Evolutionary conservation across 2,797 vertebrate genomes (phyloP).

Genomic region (Amphiprion clarkii): DNA sequence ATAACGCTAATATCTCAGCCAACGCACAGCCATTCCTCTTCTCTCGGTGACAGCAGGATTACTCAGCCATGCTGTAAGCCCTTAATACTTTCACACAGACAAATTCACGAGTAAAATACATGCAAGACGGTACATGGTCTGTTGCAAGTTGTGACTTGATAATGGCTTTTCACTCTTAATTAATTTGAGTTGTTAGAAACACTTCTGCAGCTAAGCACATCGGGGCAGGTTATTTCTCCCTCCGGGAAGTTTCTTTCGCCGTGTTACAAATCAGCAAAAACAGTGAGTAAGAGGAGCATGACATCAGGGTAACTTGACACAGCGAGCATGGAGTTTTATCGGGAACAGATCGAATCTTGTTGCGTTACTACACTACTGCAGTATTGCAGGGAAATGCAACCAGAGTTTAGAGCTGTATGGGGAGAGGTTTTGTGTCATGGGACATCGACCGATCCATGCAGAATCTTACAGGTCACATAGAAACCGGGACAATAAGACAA

Average conservation of each 20-base stretch:
- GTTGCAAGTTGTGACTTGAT: conserved; percentile 50
- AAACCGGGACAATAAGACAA: too few species aligned
- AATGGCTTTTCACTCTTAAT: conserved; percentile 56
- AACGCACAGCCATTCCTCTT: conserved; percentile 65
- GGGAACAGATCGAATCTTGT: conserved; percentile 60
- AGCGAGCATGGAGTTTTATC: conserved; percentile 41
- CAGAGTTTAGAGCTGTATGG: conserved; percentile 31
- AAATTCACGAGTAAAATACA: conserved; percentile 58
- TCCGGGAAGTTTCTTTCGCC: conserved; percentile 44
- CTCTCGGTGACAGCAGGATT: conserved; percentile 71
- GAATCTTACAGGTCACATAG: conserved; percentile 29
- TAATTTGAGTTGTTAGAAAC: conserved; percentile 60
- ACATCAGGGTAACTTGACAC: conserved; percentile 64
- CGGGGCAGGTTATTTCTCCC: conserved; percentile 35
- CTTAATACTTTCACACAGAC: conserved; percentile 62
- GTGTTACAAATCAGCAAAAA: conserved; percentile 27
- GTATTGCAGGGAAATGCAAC: conserved; percentile 46
- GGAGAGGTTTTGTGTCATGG: conserved; percentile 54
- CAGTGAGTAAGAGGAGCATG: conserved; percentile 41
- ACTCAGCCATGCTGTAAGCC: conserved; percentile 61
- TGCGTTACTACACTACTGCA: conserved; percentile 19
- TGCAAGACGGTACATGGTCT: conserved; percentile 29
- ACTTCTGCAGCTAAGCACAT: conserved; percentile 35
- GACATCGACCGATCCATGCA: conserved; percentile 57
- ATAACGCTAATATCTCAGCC: conserved; percentile 71